These are phyloP conservation scores for Conus betulinus DNA, from an alignment of 1,140 invertebrate species.

Conservation along the genomic window DNA sequence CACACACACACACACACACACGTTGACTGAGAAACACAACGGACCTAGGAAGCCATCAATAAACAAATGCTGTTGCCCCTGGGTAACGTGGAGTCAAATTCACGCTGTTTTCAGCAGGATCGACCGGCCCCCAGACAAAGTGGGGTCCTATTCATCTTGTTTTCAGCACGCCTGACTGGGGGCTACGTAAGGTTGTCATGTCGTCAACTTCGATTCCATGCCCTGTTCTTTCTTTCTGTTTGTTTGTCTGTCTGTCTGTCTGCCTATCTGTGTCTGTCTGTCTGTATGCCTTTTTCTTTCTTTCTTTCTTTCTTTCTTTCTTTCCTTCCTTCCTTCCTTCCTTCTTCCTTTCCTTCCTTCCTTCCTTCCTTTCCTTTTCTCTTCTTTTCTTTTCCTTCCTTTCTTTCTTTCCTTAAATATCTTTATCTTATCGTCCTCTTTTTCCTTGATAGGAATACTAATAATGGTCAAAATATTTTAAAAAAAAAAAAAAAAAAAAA, in stretches of 20 bases:
- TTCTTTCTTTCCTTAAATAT: not conserved
- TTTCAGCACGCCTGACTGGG: not conserved
- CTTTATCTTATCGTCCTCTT: too few relatives aligned
- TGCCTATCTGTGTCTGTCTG: not conserved
- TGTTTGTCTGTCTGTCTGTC: not conserved
- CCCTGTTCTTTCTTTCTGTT: constrained; percentile 1
- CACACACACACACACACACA: too few relatives aligned
- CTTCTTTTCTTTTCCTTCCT: not conserved
- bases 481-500: too few relatives aligned
- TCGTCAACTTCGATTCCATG: too few relatives aligned
- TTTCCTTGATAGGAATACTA: too few relatives aligned
- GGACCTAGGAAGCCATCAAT: too few relatives aligned
- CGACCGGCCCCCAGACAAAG: too few relatives aligned
- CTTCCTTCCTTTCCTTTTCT: not conserved
- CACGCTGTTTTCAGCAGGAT: not conserved
- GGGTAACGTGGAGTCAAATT: not conserved
- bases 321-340: not conserved
- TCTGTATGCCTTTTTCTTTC: not conserved
- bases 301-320: constrained; percentile 2
- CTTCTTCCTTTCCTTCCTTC: not conserved
- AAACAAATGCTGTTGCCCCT: too few relatives aligned
- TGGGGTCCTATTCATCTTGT: not conserved
- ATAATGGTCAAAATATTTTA: too few relatives aligned
- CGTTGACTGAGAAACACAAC: too few relatives aligned
- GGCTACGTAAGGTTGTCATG: too few relatives aligned